Evolutionary conservation across 2,797 vertebrate species (phyloP), one percentile per base, ranked within the genome.

Genomic region (Tenualosa thibaudeaui): DNA sequence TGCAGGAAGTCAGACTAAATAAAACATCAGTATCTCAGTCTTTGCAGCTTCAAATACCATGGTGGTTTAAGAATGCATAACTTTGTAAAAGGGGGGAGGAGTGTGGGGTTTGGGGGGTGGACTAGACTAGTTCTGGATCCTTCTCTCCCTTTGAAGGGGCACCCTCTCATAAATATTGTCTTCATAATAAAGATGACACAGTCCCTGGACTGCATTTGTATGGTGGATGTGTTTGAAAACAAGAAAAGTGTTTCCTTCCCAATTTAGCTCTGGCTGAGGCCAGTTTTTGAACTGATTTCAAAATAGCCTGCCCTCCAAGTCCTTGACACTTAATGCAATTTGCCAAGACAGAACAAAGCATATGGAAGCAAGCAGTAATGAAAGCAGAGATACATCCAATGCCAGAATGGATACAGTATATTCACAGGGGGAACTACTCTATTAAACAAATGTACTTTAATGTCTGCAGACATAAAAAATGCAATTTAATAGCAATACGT

Each of bases 301-400:
- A 78, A 78, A 46, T 78, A 46, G 71, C 17, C 68, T 75, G 68
- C 37, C 68, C 68, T 75, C 31, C 31, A 43, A 75, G 68, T 43
- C 71, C 71, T 78, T 78, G 71, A 78, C 37, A 78, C 71, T 46
- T 78, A 78, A 71, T 40, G 65, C 65, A 71, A 46, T 78, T 78
- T 40, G 37, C 71, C 19, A 78, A 46, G 46, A 46, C 71, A 22
- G 40, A 78, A 9, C 40, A 78, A 78, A 78, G 71, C 17, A 22
- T 46, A 22, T 78, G 71, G 71, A 40, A 19, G 37, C 71, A 22
- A 19, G 17, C 22, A 4, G 37, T 78, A 40, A 17, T 43, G 37
- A 71, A 40, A 51, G 50, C 7, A 78, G 37, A 40, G 37, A 40
- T 17, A 78, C 40, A 8, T 40, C 40, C 26, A 46, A 17, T 46